Evolutionary conservation across 2,797 vertebrate genomes (phyloP).

Genomic region (Tokudaia tokunoshimensis): DNA sequence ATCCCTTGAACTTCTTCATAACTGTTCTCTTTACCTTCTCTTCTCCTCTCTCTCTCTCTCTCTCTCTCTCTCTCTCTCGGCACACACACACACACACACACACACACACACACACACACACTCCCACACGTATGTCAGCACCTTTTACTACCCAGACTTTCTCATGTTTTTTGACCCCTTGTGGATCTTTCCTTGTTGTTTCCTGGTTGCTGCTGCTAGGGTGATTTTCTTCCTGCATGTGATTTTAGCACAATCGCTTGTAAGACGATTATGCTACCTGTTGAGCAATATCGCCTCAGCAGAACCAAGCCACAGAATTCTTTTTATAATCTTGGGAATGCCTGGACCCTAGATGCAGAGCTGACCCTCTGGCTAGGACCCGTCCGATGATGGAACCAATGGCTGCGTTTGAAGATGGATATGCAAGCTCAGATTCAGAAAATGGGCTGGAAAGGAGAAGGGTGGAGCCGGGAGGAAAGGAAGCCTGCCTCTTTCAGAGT

Average conservation of each 20-base stretch:
- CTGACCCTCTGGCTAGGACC: neutral
- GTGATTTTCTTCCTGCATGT: slow-evolving; percentile 74
- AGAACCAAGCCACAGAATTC: slow-evolving; percentile 74
- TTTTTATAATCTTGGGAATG: slow-evolving; percentile 73
- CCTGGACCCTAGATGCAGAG: neutral
- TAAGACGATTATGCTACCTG: slow-evolving; percentile 76
- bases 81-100: too few relatives aligned
- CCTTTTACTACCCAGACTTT: neutral
- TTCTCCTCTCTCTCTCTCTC: neutral
- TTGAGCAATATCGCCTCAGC: slow-evolving; percentile 67
- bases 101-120: too few relatives aligned
- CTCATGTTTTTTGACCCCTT: neutral
- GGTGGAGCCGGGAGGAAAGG: neutral
- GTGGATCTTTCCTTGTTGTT: slow-evolving; percentile 69
- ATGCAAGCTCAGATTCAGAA: neutral
- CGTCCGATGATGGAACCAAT: neutral
- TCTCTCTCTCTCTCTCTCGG: neutral
- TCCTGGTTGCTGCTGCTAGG: slow-evolving; percentile 65
- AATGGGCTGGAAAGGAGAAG: neutral
- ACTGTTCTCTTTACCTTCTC: neutral
- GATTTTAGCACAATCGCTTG: slow-evolving; percentile 80
- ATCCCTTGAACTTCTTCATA: neutral
- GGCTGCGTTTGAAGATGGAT: slow-evolving; percentile 39
- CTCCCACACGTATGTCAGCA: neutral
- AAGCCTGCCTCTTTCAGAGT: neutral